Evolutionary conservation across 2,888 invertebrate species (phyloP).

Genomic region (Bellardia pandia): DNA sequence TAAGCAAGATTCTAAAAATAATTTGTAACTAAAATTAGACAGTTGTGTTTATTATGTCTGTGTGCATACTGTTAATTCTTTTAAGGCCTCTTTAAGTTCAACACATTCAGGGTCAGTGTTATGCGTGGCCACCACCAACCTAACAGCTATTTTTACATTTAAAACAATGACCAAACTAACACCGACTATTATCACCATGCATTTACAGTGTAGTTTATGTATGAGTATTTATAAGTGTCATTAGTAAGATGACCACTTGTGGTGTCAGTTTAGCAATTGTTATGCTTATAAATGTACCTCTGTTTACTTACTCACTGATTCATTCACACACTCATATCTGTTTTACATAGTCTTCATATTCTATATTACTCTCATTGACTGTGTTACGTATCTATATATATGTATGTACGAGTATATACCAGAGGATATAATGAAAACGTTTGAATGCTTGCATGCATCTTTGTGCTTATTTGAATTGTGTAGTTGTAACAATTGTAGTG

Average conservation of each 20-base stretch:
- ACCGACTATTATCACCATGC: background rate
- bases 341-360: conserved; percentile 21
- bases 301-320: background rate
- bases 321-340: background rate
- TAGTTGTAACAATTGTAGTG: conserved; percentile 17
- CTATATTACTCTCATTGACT: background rate
- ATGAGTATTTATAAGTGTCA: conserved; percentile 60
- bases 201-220: conserved; percentile 18
- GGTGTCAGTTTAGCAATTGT: conserved; percentile 58
- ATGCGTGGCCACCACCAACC: conserved; percentile 2
- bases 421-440: background rate
- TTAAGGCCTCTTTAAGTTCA: conserved; percentile 13
- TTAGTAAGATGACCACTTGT: conserved; percentile 60
- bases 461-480: background rate
- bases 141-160: background rate
- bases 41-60: background rate
- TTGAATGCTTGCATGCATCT: background rate
- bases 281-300: conserved; percentile 40
- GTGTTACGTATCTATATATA: background rate
- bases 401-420: background rate
- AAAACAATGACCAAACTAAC: conserved; percentile 4
- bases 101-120: conserved; percentile 4
- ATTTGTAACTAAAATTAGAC: background rate
- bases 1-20: background rate
- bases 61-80: background rate